A percentile compares a stretch with the other conserved stretches of the same genome.
Conservation (phyloP, 1,140 invertebrate genomes). For the Acromyrmex echinatior region DNA sequence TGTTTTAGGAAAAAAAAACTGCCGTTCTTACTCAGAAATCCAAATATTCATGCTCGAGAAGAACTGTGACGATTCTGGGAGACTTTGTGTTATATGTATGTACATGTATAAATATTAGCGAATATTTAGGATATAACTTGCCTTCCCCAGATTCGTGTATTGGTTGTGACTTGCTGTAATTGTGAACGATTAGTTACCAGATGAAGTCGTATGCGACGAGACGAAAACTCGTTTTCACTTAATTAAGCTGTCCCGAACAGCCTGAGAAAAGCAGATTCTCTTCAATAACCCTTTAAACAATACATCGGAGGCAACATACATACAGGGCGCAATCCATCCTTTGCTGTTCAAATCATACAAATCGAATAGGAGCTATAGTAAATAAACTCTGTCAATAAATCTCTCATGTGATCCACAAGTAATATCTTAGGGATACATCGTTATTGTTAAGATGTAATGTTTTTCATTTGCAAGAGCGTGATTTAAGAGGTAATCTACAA, state of each 20-base stretch:
- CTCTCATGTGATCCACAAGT: constrained; percentile 46
- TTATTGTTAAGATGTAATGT: constrained; percentile 33
- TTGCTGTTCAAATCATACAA: constrained; percentile 29
- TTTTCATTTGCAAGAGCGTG: constrained; percentile 6
- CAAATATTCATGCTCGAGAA: not conserved
- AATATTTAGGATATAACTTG: constrained; percentile 68
- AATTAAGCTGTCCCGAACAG: constrained; percentile 14
- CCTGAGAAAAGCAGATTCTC: constrained; percentile 35
- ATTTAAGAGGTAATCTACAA: constrained; percentile 5
- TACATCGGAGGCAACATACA: constrained; percentile 9
- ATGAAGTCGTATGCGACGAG: constrained; percentile 58
- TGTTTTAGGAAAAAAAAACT: not conserved
- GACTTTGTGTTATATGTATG: constrained; percentile 28
- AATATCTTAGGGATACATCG: constrained; percentile 44
- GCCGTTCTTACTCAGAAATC: not conserved
- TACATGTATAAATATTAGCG: constrained; percentile 70
- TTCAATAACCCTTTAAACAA: constrained; percentile 31
- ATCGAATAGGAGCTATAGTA: constrained; percentile 25
- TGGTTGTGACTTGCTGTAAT: constrained; percentile 76
- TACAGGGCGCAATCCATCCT: constrained; percentile 31
- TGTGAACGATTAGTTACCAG: constrained; percentile 73
- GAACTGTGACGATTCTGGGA: constrained; percentile 43
- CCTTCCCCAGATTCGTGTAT: constrained; percentile 70
- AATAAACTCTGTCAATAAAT: constrained; percentile 48
- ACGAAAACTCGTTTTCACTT: constrained; percentile 45